phyloP scores from a whole-genome alignment of 2,113 vertebrate genomes.

The Alligator mississippiensis region DNA sequence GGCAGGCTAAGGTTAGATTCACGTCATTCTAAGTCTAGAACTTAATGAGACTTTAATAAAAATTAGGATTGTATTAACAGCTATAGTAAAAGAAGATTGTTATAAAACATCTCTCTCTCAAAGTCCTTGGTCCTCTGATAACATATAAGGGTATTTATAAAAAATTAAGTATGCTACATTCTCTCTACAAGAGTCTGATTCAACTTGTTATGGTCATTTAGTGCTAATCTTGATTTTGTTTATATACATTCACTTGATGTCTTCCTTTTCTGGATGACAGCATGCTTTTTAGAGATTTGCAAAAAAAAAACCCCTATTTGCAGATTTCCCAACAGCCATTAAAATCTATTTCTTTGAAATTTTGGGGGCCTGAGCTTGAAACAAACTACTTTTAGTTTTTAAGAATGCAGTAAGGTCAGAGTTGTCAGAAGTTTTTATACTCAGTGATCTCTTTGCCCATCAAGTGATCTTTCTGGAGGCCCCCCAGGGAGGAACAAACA shows the following conservation, averaged over 20 bases:
- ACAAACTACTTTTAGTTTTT: not conserved
- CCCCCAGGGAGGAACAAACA: not conserved
- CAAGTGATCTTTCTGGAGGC: not conserved
- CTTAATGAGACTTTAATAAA: not conserved
- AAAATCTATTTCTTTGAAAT: constrained; percentile 30
- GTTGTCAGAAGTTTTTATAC: not conserved
- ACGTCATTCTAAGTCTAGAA: not conserved
- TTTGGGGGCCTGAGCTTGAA: not conserved
- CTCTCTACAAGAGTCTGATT: not conserved
- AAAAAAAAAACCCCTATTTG: not conserved
- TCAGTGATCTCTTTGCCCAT: not conserved
- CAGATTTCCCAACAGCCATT: not conserved
- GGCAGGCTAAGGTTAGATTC: not conserved
- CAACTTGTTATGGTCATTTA: not conserved
- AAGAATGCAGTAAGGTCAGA: not conserved
- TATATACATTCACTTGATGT: not conserved
- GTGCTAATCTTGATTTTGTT: not conserved
- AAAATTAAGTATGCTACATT: not conserved
- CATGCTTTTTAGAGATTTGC: constrained; percentile 4
- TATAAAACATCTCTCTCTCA: not conserved
- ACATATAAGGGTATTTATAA: not conserved
- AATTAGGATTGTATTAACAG: not conserved
- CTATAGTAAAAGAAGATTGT: not conserved
- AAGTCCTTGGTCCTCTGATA: not conserved
- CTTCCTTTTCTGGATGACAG: not conserved